phyloP scores from a whole-genome alignment of 2,888 invertebrate genomes.

The Cephus sareptanus region DNA sequence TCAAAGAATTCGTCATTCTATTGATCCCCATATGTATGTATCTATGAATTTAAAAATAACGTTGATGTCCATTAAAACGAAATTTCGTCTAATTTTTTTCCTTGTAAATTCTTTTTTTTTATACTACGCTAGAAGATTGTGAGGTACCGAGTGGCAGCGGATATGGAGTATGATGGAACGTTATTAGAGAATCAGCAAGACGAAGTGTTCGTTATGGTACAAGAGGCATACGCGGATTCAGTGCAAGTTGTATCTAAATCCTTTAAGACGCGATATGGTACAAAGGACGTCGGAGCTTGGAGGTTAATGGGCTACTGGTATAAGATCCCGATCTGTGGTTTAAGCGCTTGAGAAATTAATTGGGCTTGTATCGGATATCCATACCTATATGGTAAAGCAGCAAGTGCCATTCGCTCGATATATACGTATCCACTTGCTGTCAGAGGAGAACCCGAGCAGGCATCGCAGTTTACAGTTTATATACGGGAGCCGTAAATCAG shows the following conservation, averaged over 20 bases:
- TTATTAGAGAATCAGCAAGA: background rate
- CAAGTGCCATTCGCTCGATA: background rate
- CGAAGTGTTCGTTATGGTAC: background rate
- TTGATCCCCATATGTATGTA: too few relatives aligned
- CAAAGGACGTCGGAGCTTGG: background rate
- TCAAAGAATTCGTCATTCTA: background rate
- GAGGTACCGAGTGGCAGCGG: too few relatives aligned
- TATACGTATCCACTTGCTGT: background rate
- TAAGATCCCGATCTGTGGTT: background rate
- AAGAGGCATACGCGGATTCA: background rate
- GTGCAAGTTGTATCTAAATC: background rate
- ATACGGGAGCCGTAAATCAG: background rate
- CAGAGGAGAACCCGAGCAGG: background rate
- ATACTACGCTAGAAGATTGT: too few relatives aligned
- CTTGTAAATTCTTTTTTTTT: too few relatives aligned
- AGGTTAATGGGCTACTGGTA: background rate
- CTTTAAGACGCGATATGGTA: background rate
- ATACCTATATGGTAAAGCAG: background rate
- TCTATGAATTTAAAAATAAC: too few relatives aligned
- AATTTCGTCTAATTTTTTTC: too few relatives aligned
- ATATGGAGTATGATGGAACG: too few relatives aligned
- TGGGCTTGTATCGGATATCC: conserved; percentile 1
- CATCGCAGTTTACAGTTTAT: background rate
- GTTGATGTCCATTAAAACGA: too few relatives aligned
- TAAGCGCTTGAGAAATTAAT: background rate